Percentiles rank a stretch among this genome's conserved stretches.
phyloP scores from a whole-genome alignment of 2,797 vertebrate species.

The Oreochromis grahami region DNA sequence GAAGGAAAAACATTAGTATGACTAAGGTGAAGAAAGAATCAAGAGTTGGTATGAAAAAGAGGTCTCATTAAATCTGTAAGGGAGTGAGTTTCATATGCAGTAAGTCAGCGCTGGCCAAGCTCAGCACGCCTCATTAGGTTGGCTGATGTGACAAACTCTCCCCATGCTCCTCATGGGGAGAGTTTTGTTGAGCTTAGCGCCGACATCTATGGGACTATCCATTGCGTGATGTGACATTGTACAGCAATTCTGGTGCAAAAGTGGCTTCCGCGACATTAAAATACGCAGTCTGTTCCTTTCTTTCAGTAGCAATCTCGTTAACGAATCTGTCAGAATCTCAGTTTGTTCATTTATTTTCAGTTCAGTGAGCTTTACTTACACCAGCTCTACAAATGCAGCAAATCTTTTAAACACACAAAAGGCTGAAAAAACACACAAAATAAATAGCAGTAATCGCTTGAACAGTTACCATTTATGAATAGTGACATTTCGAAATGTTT shows the following conservation, averaged over 20 bases:
- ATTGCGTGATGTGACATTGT: conserved; percentile 8
- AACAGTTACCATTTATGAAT: conserved; percentile 21
- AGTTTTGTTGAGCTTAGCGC: conserved; percentile 5
- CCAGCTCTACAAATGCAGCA: neutral
- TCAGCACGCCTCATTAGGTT: conserved; percentile 45
- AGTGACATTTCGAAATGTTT: conserved; percentile 38
- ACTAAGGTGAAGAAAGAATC: conserved; percentile 11
- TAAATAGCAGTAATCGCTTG: neutral
- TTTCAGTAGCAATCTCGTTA: neutral
- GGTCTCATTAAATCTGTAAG: conserved; percentile 33
- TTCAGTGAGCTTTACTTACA: neutral
- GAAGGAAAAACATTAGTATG: neutral
- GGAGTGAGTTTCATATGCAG: conserved; percentile 10
- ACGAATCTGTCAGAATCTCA: neutral
- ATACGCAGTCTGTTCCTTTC: neutral
- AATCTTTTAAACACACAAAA: neutral
- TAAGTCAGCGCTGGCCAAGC: conserved; percentile 28
- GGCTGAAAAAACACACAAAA: neutral
- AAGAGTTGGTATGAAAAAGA: conserved; percentile 2
- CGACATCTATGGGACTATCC: conserved; percentile 11
- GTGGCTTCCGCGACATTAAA: neutral
- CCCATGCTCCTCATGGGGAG: neutral
- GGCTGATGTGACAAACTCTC: conserved; percentile 41
- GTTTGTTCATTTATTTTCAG: neutral
- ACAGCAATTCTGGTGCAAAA: neutral